Evolutionary conservation across 2,888 invertebrate genomes (phyloP).

Genomic region (Trissolcus brochymenae): DNA sequence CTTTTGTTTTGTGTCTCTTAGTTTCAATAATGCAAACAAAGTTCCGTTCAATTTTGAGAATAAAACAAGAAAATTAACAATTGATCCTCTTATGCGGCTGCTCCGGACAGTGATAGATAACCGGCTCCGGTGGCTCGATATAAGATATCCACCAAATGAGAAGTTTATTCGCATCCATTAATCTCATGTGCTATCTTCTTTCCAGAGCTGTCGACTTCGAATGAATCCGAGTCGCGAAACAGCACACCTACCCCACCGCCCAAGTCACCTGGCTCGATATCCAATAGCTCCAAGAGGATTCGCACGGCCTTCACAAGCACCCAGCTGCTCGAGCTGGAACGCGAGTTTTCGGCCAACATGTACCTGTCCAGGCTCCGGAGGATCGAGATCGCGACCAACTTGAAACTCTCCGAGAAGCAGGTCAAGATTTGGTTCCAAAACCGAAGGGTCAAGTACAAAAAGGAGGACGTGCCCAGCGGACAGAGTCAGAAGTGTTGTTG

Average conservation of each 20-base stretch:
- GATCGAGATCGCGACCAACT: conserved; percentile 93
- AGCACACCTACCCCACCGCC: conserved; percentile 77
- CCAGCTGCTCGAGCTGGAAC: conserved; percentile 85
- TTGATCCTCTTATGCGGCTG: conserved; percentile 24
- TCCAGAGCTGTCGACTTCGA: conserved; percentile 71
- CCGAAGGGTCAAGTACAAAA: conserved; percentile 94
- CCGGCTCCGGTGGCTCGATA: conserved; percentile 5
- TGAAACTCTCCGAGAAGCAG: conserved; percentile 94
- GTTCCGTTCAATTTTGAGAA: neutral
- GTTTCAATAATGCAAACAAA: neutral
- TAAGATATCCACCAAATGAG: conserved; percentile 21
- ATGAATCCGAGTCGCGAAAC: conserved; percentile 77
- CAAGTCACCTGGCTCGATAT: conserved; percentile 72
- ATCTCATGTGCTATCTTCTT: conserved; percentile 44
- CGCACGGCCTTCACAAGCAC: conserved; percentile 95
- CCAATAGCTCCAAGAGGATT: conserved; percentile 89
- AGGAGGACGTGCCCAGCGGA: conserved; percentile 83
- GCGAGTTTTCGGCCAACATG: conserved; percentile 93
- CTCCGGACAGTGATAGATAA: conserved; percentile 35
- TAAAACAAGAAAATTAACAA: too few relatives aligned
- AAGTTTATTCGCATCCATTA: conserved; percentile 36
- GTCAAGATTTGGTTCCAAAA: conserved; percentile 98
- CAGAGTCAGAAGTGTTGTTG: conserved; percentile 78
- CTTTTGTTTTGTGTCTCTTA: neutral
- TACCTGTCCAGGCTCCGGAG: conserved; percentile 91